Evolutionary conservation across 2,888 invertebrate species (phyloP), one percentile per base, ranked within the genome.

Genomic region (Drosophila falleni): DNA sequence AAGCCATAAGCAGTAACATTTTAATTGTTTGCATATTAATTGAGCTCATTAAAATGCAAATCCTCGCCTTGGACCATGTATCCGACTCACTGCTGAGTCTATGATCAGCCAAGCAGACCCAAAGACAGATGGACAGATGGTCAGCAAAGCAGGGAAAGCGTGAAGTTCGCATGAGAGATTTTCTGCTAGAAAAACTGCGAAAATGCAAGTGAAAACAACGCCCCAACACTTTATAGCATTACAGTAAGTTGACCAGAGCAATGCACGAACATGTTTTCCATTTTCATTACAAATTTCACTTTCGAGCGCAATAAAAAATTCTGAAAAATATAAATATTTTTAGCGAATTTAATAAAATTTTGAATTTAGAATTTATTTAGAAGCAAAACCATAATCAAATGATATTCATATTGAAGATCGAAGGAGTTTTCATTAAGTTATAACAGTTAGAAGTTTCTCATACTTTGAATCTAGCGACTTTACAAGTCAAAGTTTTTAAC

Each of bases 21-120:
- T 89, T 87, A 89, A 89, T 89, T 87, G 87, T 68, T 59, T 70
- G 79, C 74, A 81, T 75, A 75, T 78, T 78, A 78, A 78, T 74
- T 63, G 71, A 39, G 54, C 78, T 75, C 75, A 85, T 90, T 87
- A 72, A 90, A 71, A 86, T 86, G 89, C 88, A 81, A 90, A 86
- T 86, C 71, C 67, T 31, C 51, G 59, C 16, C 72, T 44, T 50
- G 31, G 42, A 69, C 54, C 37, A 54, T 35, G 35, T 11, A 9
- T 55, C 10, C 51, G 29, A 16, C n/a, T 54, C 71, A 44, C 19
- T 49, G 31, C 31, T 11, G 8, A 26, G 23, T 9, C 31, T 49
- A 42, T 39, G 50, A 39, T 42, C 75, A 74, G 35, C 55, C 59
- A 55, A 61, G 74, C 60, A n/a, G 51, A 49, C 37, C 29, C 54